phyloP scores from a whole-genome alignment of 2,797 vertebrate species.

The Sebastes diaconus region DNA sequence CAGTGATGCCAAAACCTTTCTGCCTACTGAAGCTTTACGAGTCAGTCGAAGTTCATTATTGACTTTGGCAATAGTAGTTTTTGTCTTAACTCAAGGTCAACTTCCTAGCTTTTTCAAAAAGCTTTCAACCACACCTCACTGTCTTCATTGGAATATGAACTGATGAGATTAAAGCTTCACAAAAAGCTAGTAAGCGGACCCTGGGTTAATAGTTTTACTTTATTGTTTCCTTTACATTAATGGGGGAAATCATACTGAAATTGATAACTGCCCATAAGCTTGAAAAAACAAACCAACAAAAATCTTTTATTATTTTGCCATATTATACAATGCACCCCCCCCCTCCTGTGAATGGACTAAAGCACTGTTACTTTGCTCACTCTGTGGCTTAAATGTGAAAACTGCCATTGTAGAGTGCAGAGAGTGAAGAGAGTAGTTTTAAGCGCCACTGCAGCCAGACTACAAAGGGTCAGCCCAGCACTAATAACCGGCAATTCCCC shows the following conservation, averaged over 20 bases:
- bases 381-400: too few species aligned
- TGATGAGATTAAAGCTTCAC: too few species aligned
- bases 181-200: too few species aligned
- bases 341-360: too few species aligned
- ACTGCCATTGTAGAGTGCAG: not conserved
- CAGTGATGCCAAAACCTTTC: too few species aligned
- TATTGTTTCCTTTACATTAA: not conserved
- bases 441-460: not conserved
- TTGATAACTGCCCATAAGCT: not conserved
- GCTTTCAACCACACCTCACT: too few species aligned
- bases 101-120: too few species aligned
- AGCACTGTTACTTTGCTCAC: too few species aligned
- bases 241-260: not conserved
- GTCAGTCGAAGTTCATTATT: too few species aligned
- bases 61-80: not conserved
- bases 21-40: too few species aligned
- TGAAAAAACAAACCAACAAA: not conserved
- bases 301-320: not conserved
- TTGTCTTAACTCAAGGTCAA: too few species aligned
- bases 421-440: not conserved
- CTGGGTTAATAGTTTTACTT: not conserved
- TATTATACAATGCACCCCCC: not conserved
- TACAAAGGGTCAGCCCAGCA: conserved; percentile 19
- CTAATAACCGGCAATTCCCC: conserved; percentile 6
- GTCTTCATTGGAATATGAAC: too few species aligned